These are phyloP conservation scores for Sitta europaea DNA, from an alignment of 2,113 vertebrate species.

Conservation along the genomic window DNA sequence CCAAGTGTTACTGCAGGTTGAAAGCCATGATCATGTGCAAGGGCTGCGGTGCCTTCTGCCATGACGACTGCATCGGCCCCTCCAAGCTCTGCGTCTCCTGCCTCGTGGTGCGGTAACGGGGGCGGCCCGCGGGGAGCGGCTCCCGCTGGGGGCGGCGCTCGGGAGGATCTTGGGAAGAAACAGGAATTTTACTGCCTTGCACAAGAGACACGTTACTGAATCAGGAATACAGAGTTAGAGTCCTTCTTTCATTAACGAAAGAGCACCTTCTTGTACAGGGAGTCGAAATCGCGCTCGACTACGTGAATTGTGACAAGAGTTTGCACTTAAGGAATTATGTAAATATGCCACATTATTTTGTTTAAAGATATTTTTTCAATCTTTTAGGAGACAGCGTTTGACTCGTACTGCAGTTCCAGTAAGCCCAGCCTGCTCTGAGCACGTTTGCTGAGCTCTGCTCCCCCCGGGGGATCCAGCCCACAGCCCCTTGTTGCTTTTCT, in stretches of 20 bases:
- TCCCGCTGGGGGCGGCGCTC: not conserved
- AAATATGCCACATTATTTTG: constrained; percentile 79
- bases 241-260: constrained; percentile 67
- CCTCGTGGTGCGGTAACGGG: constrained; percentile 88
- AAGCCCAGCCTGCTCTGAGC: constrained; percentile 17
- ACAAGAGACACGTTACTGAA: constrained; percentile 62
- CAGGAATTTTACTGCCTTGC: constrained; percentile 61
- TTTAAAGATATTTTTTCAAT: constrained; percentile 71
- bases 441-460: not conserved
- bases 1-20: constrained; percentile 95
- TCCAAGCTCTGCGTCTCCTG: constrained; percentile 97
- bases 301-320: constrained; percentile 84
- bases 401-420: constrained; percentile 50
- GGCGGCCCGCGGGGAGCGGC: not conserved
- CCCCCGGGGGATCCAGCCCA: not conserved
- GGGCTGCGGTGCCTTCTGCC: constrained; percentile 97
- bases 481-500: not conserved
- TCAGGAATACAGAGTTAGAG: constrained; percentile 65
- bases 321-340: constrained; percentile 88
- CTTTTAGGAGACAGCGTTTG: constrained; percentile 66
- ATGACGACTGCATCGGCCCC: constrained; percentile 96
- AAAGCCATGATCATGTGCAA: constrained; percentile 99
- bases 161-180: constrained; percentile 38
- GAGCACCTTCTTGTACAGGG: constrained; percentile 81
- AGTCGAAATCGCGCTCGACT: constrained; percentile 66